These are phyloP conservation scores for Cyanocitta stelleri DNA, from an alignment of 2,113 vertebrate species.

Conservation along the genomic window DNA sequence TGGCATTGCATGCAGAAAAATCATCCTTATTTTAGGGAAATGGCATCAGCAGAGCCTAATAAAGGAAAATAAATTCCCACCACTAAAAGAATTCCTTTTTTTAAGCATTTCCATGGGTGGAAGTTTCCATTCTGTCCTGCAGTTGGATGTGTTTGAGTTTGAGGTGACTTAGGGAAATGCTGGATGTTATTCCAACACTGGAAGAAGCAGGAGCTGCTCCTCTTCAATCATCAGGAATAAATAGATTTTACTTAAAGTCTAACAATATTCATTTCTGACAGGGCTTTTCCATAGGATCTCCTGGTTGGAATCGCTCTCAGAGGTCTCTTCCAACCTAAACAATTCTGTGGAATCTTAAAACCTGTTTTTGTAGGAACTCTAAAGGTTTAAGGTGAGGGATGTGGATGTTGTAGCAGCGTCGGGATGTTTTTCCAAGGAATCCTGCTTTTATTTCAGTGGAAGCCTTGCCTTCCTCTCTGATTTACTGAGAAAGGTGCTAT, in stretches of 20 bases:
- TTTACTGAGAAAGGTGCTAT: not conserved
- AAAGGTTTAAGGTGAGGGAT: not conserved
- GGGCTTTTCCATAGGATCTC: not conserved
- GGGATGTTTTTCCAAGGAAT: not conserved
- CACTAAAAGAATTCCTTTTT: not conserved
- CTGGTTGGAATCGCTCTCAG: not conserved
- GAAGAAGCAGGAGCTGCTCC: not conserved
- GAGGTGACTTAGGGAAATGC: not conserved
- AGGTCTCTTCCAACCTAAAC: not conserved
- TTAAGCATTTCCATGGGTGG: not conserved
- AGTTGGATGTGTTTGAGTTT: not conserved
- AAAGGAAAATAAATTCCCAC: not conserved
- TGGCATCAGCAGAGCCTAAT: not conserved
- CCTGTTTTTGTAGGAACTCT: rapidly evolving
- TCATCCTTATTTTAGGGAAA: not conserved
- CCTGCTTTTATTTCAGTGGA: not conserved
- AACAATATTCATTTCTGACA: not conserved
- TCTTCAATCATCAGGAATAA: not conserved
- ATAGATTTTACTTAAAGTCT: not conserved
- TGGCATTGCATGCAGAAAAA: not conserved
- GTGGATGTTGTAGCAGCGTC: not conserved
- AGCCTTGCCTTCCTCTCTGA: not conserved
- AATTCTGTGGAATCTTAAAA: not conserved
- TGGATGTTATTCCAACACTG: not conserved
- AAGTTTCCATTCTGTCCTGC: not conserved